phyloP scores from a whole-genome alignment of 2,888 invertebrate genomes.

The Pristionchus japonicus region DNA sequence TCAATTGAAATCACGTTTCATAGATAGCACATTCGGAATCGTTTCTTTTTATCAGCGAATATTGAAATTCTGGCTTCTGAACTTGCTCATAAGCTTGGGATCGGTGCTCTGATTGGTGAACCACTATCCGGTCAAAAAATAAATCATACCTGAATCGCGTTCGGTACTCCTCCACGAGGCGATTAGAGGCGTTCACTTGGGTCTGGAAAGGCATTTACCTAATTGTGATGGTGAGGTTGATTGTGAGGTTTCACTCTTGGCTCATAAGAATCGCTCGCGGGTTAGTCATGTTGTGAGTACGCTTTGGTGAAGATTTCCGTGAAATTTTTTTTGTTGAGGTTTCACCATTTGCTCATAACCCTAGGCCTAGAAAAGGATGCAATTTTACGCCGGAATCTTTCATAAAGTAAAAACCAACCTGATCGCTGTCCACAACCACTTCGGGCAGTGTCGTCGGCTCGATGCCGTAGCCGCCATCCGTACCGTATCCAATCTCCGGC shows the following conservation, averaged over 20 bases:
- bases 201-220: not conserved
- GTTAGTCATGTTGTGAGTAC: no score
- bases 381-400: no score
- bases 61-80: no score
- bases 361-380: no score
- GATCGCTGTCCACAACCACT: not conserved
- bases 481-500: not conserved
- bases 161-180: slow-evolving; percentile 23
- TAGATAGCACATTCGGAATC: no score
- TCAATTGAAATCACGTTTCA: no score
- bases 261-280: no score
- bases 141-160: slow-evolving; percentile 11
- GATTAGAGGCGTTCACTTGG: slow-evolving; percentile 23
- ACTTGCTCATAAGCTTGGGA: not conserved
- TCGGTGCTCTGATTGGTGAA: no score
- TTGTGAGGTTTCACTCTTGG: not conserved
- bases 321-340: no score
- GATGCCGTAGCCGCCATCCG: not conserved
- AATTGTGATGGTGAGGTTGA: not conserved
- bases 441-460: not conserved
- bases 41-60: no score
- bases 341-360: not conserved
- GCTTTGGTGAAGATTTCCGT: no score
- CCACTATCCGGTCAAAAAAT: not conserved
- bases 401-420: not conserved